phyloP scores from a whole-genome alignment of 2,113 vertebrate genomes.

The Chionodraco myersi region DNA sequence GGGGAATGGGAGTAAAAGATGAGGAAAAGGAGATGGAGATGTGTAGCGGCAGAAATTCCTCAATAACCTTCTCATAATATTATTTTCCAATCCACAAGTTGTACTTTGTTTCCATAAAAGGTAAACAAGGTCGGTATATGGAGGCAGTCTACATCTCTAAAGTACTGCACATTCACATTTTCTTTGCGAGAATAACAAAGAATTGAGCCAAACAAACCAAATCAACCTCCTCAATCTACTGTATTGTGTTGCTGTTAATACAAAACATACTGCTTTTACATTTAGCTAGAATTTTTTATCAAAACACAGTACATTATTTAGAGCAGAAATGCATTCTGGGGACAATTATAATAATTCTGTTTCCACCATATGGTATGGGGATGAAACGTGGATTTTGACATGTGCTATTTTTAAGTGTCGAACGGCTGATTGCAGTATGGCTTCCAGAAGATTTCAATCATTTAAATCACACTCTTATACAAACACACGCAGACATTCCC shows the following conservation, averaged over 20 bases:
- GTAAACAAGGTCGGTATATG: constrained; percentile 23
- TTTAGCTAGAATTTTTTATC: neutral
- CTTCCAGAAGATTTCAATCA: neutral
- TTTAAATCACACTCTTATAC: neutral
- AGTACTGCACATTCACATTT: constrained; percentile 38
- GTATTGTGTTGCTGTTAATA: constrained; percentile 15
- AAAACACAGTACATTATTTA: neutral
- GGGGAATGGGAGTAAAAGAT: constrained; percentile 24
- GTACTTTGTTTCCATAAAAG: constrained; percentile 20
- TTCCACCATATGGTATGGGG: neutral
- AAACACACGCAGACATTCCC: neutral
- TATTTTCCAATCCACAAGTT: neutral
- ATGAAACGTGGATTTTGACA: neutral
- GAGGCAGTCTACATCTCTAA: constrained; percentile 31
- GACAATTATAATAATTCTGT: neutral
- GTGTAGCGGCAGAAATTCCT: constrained; percentile 30
- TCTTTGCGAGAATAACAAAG: constrained; percentile 8
- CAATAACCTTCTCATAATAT: constrained; percentile 37
- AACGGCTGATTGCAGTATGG: neutral
- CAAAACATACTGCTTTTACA: neutral
- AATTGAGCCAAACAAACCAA: neutral
- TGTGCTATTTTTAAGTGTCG: neutral
- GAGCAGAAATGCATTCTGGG: neutral
- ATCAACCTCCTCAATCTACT: neutral
- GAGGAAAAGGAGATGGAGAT: neutral